Evolutionary conservation across 2,113 vertebrate genomes (phyloP), one percentile per base, ranked within the genome.

Genomic region (Sprattus sprattus): DNA sequence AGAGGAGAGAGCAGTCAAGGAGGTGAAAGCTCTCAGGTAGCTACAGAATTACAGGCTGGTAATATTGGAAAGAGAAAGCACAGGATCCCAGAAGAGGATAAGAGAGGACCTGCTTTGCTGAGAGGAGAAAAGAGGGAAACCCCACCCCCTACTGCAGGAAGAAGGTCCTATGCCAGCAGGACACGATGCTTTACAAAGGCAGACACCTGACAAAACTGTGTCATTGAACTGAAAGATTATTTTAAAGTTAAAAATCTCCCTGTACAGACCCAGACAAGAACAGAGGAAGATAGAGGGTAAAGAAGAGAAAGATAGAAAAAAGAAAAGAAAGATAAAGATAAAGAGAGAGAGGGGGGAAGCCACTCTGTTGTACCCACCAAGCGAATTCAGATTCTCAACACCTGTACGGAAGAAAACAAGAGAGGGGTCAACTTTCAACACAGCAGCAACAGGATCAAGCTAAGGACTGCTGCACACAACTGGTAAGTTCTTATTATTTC

Each of bases 311-410:
- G 64, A 83, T 39, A 78, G 25, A 32, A 87, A 64, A 52, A 2
- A 89, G 64, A 57, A 32, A 83, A 50, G 45, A 87, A n/a, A 88
- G 52, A n/a, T 16, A 75, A 15, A 84, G 18, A 52, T 8, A 78
- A 11, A 81, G 16, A 80, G 84, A 49, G 83, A 45, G n/a, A 64
- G 83, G 71, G 39, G 71, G 82, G 39, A 39, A 39, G 39, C 39
- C 39, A 39, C 84, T 75, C 28, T 86, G 81, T 80, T 78, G 89
- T 90, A 90, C 89, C 89, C 89, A 90, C 89, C 89, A 89, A 89
- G 89, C 84, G 88, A 88, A 75, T 90, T 90, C 86, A 90, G 83
- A 86, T 88, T 88, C 83, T 90, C 89, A 78, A 78, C 71, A 90
- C 89, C 89, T 90, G 89, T 67, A 81, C 86, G 82, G 84, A 86